Evolutionary conservation across 1,140 invertebrate species (phyloP).

Genomic region (Pseudomyrmex pallidus): DNA sequence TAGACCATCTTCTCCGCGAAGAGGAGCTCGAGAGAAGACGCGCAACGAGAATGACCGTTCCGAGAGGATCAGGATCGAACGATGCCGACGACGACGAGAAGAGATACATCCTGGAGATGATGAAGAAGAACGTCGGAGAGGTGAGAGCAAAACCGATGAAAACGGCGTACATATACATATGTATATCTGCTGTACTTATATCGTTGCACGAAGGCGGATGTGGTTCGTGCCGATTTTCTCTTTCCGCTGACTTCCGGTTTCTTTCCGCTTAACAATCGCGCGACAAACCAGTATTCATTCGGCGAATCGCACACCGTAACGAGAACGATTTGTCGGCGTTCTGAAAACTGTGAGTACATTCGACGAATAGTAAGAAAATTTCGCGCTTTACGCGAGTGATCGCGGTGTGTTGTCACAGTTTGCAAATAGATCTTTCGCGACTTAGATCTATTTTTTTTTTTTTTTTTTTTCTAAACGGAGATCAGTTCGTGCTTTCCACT

Average conservation of each 20-base stretch:
- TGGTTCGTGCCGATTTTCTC: neutral
- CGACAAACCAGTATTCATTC: neutral
- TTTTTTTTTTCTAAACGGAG: no score
- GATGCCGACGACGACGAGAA: constrained; percentile 78
- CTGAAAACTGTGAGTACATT: no score
- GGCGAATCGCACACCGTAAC: neutral
- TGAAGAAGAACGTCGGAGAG: constrained; percentile 80
- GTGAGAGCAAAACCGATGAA: constrained; percentile 73
- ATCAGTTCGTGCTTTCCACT: no score
- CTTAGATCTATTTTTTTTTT: no score
- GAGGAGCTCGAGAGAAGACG: neutral
- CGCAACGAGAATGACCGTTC: neutral
- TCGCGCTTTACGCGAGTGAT: no score
- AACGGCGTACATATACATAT: no score
- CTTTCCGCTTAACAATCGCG: constrained; percentile 1
- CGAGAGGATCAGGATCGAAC: constrained; percentile 67
- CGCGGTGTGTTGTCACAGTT: no score
- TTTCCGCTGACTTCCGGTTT: neutral
- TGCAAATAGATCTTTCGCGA: no score
- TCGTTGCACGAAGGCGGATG: neutral
- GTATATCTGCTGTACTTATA: no score
- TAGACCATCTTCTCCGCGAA: constrained; percentile 4
- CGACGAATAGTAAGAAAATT: no score
- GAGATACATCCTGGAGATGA: constrained; percentile 83
- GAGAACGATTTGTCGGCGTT: neutral